phyloP scores from a whole-genome alignment of 2,113 vertebrate species.

The Murina feae region DNA sequence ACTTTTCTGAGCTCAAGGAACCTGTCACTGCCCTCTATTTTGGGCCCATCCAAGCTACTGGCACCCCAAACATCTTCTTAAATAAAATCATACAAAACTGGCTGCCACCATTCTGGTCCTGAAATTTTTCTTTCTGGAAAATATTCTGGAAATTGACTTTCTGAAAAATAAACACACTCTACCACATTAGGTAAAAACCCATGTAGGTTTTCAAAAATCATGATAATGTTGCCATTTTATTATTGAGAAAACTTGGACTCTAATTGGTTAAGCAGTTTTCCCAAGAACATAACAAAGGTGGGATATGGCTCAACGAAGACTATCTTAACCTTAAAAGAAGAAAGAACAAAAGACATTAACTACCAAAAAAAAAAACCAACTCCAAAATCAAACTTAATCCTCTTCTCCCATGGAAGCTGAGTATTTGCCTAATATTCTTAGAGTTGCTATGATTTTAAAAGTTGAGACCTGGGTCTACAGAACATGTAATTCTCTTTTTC shows the following conservation, averaged over 20 bases:
- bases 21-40: not conserved
- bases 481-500: not conserved
- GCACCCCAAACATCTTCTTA: not conserved
- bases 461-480: not conserved
- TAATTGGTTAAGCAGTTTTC: not conserved
- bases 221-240: not conserved
- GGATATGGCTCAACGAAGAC: not conserved
- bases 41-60: not conserved
- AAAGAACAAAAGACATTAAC: not conserved
- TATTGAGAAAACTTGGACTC: not conserved
- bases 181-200: not conserved
- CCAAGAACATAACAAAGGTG: not conserved
- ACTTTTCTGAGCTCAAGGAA: not conserved
- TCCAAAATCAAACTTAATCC: not conserved
- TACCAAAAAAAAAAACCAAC: not conserved
- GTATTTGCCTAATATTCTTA: not conserved
- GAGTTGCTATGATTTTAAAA: not conserved
- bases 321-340: not conserved
- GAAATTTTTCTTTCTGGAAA: not conserved
- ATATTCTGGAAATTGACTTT: not conserved
- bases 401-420: not conserved
- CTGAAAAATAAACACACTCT: not conserved
- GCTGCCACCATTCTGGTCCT: not conserved
- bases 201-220: not conserved
- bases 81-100: not conserved